Conservation (phyloP, 2,888 invertebrate species). For the Chydorus sphaericus region DNA sequence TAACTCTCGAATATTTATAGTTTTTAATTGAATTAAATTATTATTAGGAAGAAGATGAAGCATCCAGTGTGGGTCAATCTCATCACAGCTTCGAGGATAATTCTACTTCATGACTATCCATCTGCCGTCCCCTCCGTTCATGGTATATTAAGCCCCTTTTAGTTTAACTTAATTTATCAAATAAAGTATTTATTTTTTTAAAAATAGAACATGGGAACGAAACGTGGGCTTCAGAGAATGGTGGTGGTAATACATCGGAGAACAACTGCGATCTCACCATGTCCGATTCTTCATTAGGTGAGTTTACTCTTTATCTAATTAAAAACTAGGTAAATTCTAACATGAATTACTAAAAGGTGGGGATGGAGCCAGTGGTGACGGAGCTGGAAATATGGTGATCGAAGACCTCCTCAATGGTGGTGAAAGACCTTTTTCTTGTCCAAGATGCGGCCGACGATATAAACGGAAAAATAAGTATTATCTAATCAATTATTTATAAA, state of each 20-base stretch:
- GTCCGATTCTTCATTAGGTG: constrained; percentile 1
- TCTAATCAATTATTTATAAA: background rate
- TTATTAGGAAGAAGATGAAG: background rate
- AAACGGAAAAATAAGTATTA: background rate
- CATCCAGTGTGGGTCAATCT: background rate
- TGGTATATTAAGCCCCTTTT: background rate
- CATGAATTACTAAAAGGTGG: no score
- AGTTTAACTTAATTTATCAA: background rate
- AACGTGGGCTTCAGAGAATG: constrained; percentile 1
- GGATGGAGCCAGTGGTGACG: background rate
- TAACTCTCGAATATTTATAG: background rate
- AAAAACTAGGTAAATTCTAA: background rate
- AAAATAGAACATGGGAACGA: background rate
- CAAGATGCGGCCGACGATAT: background rate
- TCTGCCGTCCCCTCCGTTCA: background rate
- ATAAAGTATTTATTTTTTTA: background rate
- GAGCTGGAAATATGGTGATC: background rate
- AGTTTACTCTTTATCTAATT: background rate
- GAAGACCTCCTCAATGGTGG: background rate
- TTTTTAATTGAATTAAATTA: background rate
- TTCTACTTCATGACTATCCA: background rate
- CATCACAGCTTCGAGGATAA: background rate
- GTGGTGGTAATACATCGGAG: background rate
- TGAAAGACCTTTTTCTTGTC: background rate
- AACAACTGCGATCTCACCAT: constrained; percentile 1